Conservation (phyloP, 2,888 invertebrate genomes). For the Tetropium fuscum region DNA sequence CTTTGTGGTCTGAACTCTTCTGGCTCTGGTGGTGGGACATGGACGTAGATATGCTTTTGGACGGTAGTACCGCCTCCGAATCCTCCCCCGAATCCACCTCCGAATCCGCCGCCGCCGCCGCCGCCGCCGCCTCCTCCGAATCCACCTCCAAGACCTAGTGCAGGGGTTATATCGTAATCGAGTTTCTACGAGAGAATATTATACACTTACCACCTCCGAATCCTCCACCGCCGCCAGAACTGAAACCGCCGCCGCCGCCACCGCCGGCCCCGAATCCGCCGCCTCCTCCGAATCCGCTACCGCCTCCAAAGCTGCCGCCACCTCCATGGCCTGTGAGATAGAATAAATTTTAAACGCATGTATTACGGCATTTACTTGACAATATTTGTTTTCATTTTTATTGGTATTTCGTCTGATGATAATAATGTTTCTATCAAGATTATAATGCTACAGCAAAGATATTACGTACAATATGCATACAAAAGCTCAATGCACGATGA, state of each 20-base stretch:
- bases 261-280: constrained; percentile 43
- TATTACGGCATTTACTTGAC: too few relatives aligned
- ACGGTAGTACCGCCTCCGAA: constrained; percentile 73
- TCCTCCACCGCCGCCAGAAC: constrained; percentile 50
- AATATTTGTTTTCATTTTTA: too few relatives aligned
- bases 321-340: constrained; percentile 18
- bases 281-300: constrained; percentile 40
- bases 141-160: constrained; percentile 48
- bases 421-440: background rate
- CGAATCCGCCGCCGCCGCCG: constrained; percentile 46
- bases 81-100: constrained; percentile 67
- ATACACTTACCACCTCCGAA: constrained; percentile 47
- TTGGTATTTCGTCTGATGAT: too few relatives aligned
- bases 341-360: too few relatives aligned
- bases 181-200: background rate
- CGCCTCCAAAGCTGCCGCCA: constrained; percentile 20
- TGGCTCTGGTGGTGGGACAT: constrained; percentile 91
- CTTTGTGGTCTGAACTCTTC: constrained; percentile 76
- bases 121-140: constrained; percentile 47
- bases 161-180: too few relatives aligned
- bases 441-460: too few relatives aligned
- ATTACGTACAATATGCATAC: too few relatives aligned
- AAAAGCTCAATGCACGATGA: too few relatives aligned
- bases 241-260: constrained; percentile 45
- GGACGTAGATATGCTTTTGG: constrained; percentile 91